Base-by-base conservation (phyloP, 2,888 invertebrate species). In the Euzetes globulus region DNA sequence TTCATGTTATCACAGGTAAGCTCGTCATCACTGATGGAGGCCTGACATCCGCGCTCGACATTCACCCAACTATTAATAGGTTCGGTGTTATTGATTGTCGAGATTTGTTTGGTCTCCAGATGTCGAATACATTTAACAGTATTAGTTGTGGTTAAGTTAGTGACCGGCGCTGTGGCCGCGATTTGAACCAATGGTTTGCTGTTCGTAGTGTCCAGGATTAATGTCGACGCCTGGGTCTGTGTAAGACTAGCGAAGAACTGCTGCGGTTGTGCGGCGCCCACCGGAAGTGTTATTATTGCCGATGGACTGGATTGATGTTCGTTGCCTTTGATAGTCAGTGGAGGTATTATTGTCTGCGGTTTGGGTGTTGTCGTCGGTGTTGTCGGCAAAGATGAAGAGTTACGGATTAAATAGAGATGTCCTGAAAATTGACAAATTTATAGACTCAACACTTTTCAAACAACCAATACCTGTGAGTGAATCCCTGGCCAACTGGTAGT, bases 401-500 rank as follows among this genome's bases (percentile, higher is more conserved):
- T 70, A 11, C 70, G 45, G 11, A 70, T 70, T 17, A 70, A 22
- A 70, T 70, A 70, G 15, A 70, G 47, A 47, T 70, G 70, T 25
- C 70, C 70, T 70, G 47, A 70, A n/a, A n/a, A n/a, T n/a, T n/a
- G n/a, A n/a, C n/a, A 60, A 29, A 27, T 15, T 25, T 27, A 25
- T 2, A 11, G n/a, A 47, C n/a, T 47, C 15, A 47, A 19, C 50
- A 19, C 9, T 19, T n/a, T 6, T 50, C 19, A 50, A 50, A 50
- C 5, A 5, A 19, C 5, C 22, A 19, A 45, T 70, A 70, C 93
- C 92, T 4, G 91, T 90, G 27, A 89, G 87, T 41, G 92, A 91
- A 82, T 94, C 94, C 77, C 93, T 87, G 72, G 91, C 90, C 81
- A 94, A 86, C 84, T 93, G 93, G 83, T 90, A 91, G 75, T 92